These are phyloP conservation scores for Tolmerus cingulatus DNA, from an alignment of 2,888 invertebrate species.

Conservation along the genomic window DNA sequence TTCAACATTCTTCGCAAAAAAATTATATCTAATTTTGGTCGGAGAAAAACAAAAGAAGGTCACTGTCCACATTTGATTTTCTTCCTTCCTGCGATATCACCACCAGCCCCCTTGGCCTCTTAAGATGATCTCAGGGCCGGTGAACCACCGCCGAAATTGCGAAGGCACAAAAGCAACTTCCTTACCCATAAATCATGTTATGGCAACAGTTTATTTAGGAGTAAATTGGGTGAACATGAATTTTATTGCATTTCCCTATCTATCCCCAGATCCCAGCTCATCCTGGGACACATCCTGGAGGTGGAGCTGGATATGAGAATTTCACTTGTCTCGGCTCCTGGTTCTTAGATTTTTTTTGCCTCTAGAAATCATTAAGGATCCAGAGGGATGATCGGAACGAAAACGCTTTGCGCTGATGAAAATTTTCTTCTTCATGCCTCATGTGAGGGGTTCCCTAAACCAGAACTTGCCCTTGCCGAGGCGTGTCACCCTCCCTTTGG, in stretches of 20 bases:
- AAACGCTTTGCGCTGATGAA: constrained; percentile 32
- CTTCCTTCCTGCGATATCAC: not conserved
- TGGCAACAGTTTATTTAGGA: constrained; percentile 50
- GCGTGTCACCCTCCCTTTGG: not conserved
- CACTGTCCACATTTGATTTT: constrained; percentile 1
- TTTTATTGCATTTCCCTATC: constrained; percentile 48
- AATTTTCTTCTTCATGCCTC: constrained; percentile 32
- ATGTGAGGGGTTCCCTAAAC: not conserved
- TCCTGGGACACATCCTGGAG: not conserved
- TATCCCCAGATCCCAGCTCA: not conserved
- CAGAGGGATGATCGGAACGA: not conserved
- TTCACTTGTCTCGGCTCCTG: not conserved
- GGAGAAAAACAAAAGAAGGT: not conserved
- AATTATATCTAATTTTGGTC: constrained; percentile 18
- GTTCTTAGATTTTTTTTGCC: not conserved
- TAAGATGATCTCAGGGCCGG: not conserved
- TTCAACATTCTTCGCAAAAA: constrained; percentile 13
- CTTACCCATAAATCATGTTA: constrained; percentile 48
- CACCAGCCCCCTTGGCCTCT: not conserved
- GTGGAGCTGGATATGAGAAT: not conserved
- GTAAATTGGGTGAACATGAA: constrained; percentile 49
- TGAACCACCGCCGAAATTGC: not conserved
- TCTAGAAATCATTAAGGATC: not conserved
- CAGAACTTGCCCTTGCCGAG: not conserved
- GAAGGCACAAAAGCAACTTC: not conserved